These are phyloP conservation scores for Diplodus puntazzo DNA, from an alignment of 2,797 vertebrate species.

Conservation along the genomic window DNA sequence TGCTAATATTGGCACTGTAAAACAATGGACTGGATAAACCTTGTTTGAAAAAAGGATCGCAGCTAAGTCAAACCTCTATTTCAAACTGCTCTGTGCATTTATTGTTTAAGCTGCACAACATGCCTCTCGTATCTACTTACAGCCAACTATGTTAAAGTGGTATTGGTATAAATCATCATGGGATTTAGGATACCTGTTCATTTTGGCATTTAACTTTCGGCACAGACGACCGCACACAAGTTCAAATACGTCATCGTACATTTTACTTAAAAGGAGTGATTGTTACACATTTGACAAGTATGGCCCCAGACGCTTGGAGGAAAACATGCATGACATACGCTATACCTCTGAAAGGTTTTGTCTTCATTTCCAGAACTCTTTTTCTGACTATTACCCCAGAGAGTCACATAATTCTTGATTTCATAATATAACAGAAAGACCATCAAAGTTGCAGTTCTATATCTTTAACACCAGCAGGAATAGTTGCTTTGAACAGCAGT, in stretches of 20 bases:
- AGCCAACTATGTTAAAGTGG: background rate
- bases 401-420: background rate
- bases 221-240: background rate
- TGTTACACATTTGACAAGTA: conserved; percentile 21
- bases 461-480: conserved; percentile 20
- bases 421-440: background rate
- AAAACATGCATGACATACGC: conserved; percentile 13
- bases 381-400: background rate
- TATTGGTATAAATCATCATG: background rate
- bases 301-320: background rate
- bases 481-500: conserved; percentile 22
- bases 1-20: background rate
- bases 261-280: background rate
- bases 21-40: background rate
- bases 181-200: background rate
- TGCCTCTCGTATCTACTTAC: background rate
- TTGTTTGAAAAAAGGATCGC: background rate
- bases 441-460: conserved; percentile 14
- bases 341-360: background rate
- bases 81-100: background rate
- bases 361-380: background rate
- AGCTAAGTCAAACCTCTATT: background rate
- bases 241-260: background rate
- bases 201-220: background rate
- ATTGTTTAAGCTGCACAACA: background rate